These are phyloP conservation scores for Clivina fossor DNA, from an alignment of 2,888 invertebrate species.

Conservation along the genomic window DNA sequence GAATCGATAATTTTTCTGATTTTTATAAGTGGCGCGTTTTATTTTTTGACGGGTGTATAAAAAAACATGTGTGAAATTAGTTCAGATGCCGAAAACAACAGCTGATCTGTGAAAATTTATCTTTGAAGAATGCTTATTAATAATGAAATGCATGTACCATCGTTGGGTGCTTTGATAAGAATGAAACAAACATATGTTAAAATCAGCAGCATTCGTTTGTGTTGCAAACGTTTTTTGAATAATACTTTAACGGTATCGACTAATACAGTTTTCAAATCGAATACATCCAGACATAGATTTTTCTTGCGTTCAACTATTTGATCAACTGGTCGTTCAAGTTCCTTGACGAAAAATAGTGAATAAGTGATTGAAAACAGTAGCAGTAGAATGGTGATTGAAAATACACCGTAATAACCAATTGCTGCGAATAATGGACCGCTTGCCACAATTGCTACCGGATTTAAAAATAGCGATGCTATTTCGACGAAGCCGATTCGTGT, in stretches of 20 bases:
- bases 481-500: conserved; percentile 13
- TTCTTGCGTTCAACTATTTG: not conserved
- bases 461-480: conserved; percentile 7
- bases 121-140: too few species aligned
- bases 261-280: conserved; percentile 10
- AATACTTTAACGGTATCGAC: conserved; percentile 12
- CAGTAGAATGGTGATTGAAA: conserved; percentile 1
- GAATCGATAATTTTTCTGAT: too few species aligned
- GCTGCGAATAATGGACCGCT: conserved; percentile 7
- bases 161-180: conserved; percentile 16
- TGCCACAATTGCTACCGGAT: conserved; percentile 3
- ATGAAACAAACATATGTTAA: conserved; percentile 12
- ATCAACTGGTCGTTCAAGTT: not conserved
- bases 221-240: not conserved
- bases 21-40: too few species aligned
- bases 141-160: not conserved
- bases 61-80: too few species aligned
- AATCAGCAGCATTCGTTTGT: conserved; percentile 13
- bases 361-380: conserved; percentile 3
- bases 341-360: conserved; percentile 11
- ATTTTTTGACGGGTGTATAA: too few species aligned
- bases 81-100: too few species aligned
- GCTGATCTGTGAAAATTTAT: not conserved
- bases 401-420: conserved; percentile 5
- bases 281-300: conserved; percentile 17